phyloP scores from a whole-genome alignment of 2,888 invertebrate species.

The Andrena fulva region DNA sequence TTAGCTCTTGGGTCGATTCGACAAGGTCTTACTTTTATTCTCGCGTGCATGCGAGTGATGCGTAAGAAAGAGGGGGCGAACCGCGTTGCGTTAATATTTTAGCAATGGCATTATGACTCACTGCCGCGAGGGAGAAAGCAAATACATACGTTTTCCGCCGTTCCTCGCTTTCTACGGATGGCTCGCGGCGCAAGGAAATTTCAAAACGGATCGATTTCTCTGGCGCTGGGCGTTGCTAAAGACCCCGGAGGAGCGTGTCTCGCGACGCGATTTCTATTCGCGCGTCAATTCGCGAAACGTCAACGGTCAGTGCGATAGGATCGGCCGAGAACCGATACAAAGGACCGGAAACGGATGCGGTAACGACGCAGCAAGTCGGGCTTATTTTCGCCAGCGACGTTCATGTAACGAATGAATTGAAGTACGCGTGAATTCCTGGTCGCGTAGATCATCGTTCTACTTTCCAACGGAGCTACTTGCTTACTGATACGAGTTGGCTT shows the following conservation, averaged over 20 bases:
- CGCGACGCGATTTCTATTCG: neutral
- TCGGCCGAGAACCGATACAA: constrained; percentile 35
- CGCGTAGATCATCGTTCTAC: constrained; percentile 39
- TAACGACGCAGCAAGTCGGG: constrained; percentile 27
- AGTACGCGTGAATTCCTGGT: constrained; percentile 38
- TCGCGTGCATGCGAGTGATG: neutral
- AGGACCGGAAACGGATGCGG: constrained; percentile 52
- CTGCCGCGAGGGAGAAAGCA: constrained; percentile 25
- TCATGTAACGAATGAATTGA: constrained; percentile 15
- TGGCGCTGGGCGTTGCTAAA: neutral
- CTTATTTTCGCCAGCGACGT: constrained; percentile 25
- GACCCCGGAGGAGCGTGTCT: neutral
- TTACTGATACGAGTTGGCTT: constrained; percentile 14
- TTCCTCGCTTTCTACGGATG: constrained; percentile 13
- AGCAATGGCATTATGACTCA: constrained; percentile 44
- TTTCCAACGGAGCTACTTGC: constrained; percentile 26
- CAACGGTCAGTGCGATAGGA: constrained; percentile 2
- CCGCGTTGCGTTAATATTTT: constrained; percentile 47
- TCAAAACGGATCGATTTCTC: constrained; percentile 8
- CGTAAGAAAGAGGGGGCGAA: neutral
- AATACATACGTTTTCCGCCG: constrained; percentile 8
- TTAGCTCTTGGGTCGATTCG: neutral
- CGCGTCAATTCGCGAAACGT: neutral
- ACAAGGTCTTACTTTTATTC: neutral
- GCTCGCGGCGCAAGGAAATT: constrained; percentile 10